Evolutionary conservation across 2,888 invertebrate species (phyloP), one percentile per base, ranked within the genome.

Genomic region (Eilema caniola): DNA sequence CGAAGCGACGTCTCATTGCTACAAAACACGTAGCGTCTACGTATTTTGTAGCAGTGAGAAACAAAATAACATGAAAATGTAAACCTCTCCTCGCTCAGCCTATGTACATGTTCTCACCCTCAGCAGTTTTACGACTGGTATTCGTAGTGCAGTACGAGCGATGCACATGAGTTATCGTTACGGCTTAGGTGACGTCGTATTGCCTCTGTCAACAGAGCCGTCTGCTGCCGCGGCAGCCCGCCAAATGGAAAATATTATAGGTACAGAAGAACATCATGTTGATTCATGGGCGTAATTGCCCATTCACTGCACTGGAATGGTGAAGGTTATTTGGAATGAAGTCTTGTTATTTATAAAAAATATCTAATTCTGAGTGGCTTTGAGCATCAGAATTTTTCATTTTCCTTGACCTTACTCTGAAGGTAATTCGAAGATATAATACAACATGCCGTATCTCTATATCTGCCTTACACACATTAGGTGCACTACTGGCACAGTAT

Each of bases 81-180:
- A 20, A 20, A 47, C 20, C 20, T 57, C 67, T 74, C 1, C 3
- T 23, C 86, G 85, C 85, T 78, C 37, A 71, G 67, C 79, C 66
- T 62, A 14, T 61, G 70, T 81, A 24, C 12, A 14, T 60, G 70
- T n/a, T 23, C 75, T 14, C 47, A 12, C 74, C 73, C 60, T 28
- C 70, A 70, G 79, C 83, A 71, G 82, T 86, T 92, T 91, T 91
- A 91, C 86, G 91, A 88, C 79, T 78, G 76, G 85, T 85, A 84
- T 83, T 88, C 90, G 85, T 85, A 84, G 83, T 89, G 90, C 90
- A 90, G 74, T 86, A 87, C 87, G 85, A 84, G 83, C 83, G 84
- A 82, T 84, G 89, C 86, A 85, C 83, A 90, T 89, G 89, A 89
- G 88, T 90, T 87, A 83, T 81, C 73, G 85, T 87, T 85, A 87